Evolutionary conservation across 1,140 invertebrate genomes (phyloP), one percentile per base, ranked within the genome.

Genomic region (Centruroides vittatus): DNA sequence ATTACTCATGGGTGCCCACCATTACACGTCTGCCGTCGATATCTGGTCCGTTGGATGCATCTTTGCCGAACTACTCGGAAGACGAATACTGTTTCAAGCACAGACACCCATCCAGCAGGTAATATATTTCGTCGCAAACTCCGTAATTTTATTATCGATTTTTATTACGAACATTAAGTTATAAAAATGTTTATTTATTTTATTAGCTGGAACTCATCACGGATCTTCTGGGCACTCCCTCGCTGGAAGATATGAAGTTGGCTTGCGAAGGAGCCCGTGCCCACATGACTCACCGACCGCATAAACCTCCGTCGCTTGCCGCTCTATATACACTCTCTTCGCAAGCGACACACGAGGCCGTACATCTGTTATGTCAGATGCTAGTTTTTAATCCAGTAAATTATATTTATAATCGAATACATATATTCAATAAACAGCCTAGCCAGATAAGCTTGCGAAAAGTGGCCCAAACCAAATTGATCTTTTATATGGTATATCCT

Each of bases 11-110:
- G 97, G 96, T 47, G 94, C 97, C 6, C 85, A 90, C 67, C 95
- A 99, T 76, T 99, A 99, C 76, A 93, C 92, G 35, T 88, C 86
- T 10, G 89, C 91, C 0, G 91, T 99, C 47, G 96, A 99, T 73
- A 90, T 98, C 11, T 99, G 95, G 96, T 93, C 91, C 47, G 93
- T 98, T 41, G 96, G 96, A 23, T 99, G 96, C 73, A 99, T 98
- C 70, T 98, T 99, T 73, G 95, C 93, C 9, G 96, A 98, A 74
- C 81, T 99, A 35, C 80, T 99, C 2, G 88, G 92, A 55, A 77
- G 96, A 59, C 80, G 93, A 64, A 99, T 99, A 67, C 80, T 99
- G 47, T 99, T 99, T 78, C 94, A 98, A 77, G 93, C 92, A 23
- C 88, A 91, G 72, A 93, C 84, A 74, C 91, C 93, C 4, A 86